phyloP scores from a whole-genome alignment of 2,888 invertebrate genomes.

The Brachypalpus laphriformis region DNA sequence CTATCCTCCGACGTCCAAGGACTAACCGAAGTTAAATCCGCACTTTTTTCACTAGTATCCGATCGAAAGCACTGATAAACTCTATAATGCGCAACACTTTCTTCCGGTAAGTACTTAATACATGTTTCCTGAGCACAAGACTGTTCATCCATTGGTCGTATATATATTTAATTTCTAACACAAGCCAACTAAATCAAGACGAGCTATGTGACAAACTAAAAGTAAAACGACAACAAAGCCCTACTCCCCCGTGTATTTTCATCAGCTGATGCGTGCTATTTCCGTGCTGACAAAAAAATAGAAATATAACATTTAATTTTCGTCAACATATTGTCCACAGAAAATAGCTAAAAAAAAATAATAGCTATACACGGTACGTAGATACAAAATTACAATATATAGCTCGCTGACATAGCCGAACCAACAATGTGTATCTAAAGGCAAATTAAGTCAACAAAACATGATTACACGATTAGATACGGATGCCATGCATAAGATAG shows the following conservation, averaged over 20 bases:
- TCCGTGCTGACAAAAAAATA: not conserved
- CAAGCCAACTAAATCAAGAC: slow-evolving; percentile 21
- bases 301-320: not conserved
- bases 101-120: slow-evolving; percentile 12
- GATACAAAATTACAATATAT: slow-evolving; percentile 12
- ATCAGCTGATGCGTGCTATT: slow-evolving; percentile 27
- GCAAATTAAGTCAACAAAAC: not conserved
- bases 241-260: slow-evolving; percentile 1
- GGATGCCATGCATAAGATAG: not conserved
- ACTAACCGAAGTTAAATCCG: slow-evolving; percentile 11
- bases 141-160: not conserved
- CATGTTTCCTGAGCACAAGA: not conserved
- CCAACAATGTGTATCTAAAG: not conserved
- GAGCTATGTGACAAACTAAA: slow-evolving; percentile 28
- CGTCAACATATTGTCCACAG: slow-evolving; percentile 21
- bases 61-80: slow-evolving; percentile 3
- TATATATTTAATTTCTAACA: not conserved
- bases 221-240: not conserved
- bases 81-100: not conserved
- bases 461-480: not conserved
- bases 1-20: slow-evolving; percentile 38
- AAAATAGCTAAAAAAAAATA: slow-evolving; percentile 16
- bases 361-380: not conserved
- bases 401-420: not conserved
- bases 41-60: not conserved